Conservation (phyloP, 1,140 invertebrate genomes). For the Drosophila nikananu region DNA sequence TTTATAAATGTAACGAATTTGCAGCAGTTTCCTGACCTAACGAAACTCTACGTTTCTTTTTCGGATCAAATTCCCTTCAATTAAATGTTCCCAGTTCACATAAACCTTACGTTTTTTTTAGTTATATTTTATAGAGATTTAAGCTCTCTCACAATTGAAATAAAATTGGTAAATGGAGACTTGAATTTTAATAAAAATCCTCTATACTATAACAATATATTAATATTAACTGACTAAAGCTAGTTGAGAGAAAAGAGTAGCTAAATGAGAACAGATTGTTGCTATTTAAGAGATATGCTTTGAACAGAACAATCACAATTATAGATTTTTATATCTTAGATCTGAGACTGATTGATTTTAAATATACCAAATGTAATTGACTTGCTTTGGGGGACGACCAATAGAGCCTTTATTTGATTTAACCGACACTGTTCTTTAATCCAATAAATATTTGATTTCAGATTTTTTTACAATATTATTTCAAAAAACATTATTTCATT, state of each 20-base stretch:
- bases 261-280: too few relatives aligned
- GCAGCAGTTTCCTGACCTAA: not conserved
- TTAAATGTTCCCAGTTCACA: not conserved
- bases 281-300: too few relatives aligned
- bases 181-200: too few relatives aligned
- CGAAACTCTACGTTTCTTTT: not conserved
- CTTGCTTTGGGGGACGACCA: constrained; percentile 17
- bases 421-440: constrained; percentile 77
- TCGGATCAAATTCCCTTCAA: not conserved
- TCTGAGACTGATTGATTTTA: constrained; percentile 1
- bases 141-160: not conserved
- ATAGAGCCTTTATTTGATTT: constrained; percentile 34
- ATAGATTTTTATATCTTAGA: too few relatives aligned
- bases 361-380: not conserved
- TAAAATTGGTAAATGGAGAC: not conserved
- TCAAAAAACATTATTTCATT: constrained; percentile 85
- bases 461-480: constrained; percentile 85
- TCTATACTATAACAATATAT: too few relatives aligned
- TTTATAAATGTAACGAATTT: not conserved
- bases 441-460: constrained; percentile 84
- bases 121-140: not conserved
- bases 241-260: too few relatives aligned
- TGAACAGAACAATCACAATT: too few relatives aligned
- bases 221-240: too few relatives aligned
- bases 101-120: not conserved